Base-by-base conservation (phyloP, 2,797 vertebrate species). In the Anomalospiza imberbis region DNA sequence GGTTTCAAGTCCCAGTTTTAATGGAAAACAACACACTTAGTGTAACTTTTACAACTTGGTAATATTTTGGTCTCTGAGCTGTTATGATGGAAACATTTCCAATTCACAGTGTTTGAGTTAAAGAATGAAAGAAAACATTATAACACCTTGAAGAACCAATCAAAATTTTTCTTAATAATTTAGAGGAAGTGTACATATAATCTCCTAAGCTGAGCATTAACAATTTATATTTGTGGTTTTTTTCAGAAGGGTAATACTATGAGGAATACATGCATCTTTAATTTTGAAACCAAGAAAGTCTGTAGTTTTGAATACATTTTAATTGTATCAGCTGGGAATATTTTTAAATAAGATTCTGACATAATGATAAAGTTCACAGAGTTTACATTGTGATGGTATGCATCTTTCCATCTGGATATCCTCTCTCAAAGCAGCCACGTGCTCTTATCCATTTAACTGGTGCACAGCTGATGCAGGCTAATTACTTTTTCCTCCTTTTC, bases 401-500 rank as follows among this genome's bases (percentile, higher is more conserved):
- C 20, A 32, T 90, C n/a, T 78, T 88, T 78, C 66, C 22, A 12
- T 45, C 73, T 73, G 36, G 66, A 15, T 78, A 62, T 80, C 62
- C 73, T 65, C 70, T 75, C 93, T 71, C 67, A 85, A 95, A 82
- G 84, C 77, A 96, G 88, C 85, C 67, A 29, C 32, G 42, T 93
- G 58, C 51, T 94, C 67, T 77, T 95, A 86, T 10, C 73, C 68
- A 34, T 94, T 87, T 95, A 55, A 72, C 54, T 90, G 61, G 51
- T 65, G 45, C 86, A 93, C 92, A 94, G 94, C 81, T 95, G 96
- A 95, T 95, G 45, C 72, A 22, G 82, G 12, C 62, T 92, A 67
- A 95, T 93, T 95, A 80, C 88, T 83, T 95, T 67, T 73, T 55
- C 57, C n/a, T 84, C n/a, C 31, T 88, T 45, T 83, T 83, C 38